phyloP scores from a whole-genome alignment of 1,140 invertebrate species.

The Cherax quadricarinatus region DNA sequence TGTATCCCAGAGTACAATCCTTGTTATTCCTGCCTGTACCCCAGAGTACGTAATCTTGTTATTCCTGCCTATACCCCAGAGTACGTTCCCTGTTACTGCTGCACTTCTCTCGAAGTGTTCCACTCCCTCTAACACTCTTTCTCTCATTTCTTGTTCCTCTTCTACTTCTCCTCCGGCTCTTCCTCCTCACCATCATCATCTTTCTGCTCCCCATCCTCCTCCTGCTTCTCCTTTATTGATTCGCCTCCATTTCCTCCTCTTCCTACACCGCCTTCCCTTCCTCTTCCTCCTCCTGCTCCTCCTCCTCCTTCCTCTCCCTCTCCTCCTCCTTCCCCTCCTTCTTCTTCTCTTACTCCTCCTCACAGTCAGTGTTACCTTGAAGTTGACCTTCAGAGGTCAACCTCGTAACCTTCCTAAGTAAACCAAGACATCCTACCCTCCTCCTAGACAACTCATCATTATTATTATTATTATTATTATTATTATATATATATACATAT shows the following conservation, averaged over 20 bases:
- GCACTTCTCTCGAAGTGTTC: background rate
- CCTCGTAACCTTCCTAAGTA: no score
- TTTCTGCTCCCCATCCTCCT: background rate
- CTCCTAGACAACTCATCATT: no score
- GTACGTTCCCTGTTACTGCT: no score
- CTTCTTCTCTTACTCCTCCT: background rate
- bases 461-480: no score
- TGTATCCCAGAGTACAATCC: no score
- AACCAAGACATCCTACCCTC: no score
- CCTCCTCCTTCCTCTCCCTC: slow-evolving; percentile 17
- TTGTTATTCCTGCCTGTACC: no score
- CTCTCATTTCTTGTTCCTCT: slow-evolving; percentile 18
- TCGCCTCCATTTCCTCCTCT: slow-evolving; percentile 1
- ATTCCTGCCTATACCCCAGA: no score
- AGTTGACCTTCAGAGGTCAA: no score
- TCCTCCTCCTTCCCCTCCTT: background rate
- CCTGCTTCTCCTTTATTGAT: background rate
- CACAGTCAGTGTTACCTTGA: no score
- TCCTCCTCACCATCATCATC: background rate
- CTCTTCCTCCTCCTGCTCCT: background rate
- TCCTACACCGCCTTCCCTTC: background rate
- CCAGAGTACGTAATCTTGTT: no score
- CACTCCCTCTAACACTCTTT: background rate
- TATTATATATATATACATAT: no score
- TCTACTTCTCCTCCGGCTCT: slow-evolving; percentile 12